Conservation (phyloP, 2,113 vertebrate species). For the Sinocyclocheilus anophthalmus region DNA sequence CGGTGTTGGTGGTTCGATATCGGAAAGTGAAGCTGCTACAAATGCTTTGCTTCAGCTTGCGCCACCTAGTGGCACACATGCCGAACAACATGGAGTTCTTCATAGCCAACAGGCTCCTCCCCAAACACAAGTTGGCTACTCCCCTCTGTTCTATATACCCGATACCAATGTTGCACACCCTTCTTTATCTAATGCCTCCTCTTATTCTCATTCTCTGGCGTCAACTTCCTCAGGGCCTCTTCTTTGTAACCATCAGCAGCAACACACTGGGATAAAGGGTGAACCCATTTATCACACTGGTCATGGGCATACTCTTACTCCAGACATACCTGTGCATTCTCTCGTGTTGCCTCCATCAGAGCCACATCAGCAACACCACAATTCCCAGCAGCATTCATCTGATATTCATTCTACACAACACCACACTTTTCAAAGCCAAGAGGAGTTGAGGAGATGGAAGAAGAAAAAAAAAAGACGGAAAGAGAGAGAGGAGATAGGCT, state of each 20-base stretch:
- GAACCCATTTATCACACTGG: slow-evolving; percentile 78
- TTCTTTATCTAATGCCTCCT: slow-evolving; percentile 67
- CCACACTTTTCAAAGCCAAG: slow-evolving; percentile 69
- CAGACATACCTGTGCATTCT: slow-evolving; percentile 77
- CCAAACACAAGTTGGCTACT: slow-evolving; percentile 75
- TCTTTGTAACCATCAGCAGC: slow-evolving; percentile 74
- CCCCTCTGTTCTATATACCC: slow-evolving; percentile 74
- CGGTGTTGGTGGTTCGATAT: slow-evolving; percentile 70
- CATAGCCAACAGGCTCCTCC: slow-evolving; percentile 73
- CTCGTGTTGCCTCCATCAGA: slow-evolving; percentile 74
- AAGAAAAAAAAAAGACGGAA: slow-evolving; percentile 81
- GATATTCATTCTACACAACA: slow-evolving; percentile 74
- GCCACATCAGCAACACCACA: slow-evolving; percentile 76
- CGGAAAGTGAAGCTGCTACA: slow-evolving; percentile 80
- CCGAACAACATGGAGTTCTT: slow-evolving; percentile 70
- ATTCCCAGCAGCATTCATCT: slow-evolving; percentile 71
- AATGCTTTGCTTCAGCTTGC: slow-evolving; percentile 79
- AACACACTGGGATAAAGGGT: slow-evolving; percentile 77
- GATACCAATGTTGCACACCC: slow-evolving; percentile 71
- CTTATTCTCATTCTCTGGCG: slow-evolving; percentile 77
- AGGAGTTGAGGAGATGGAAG: slow-evolving; percentile 71
- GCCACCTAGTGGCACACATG: slow-evolving; percentile 70
- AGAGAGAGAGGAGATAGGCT: slow-evolving; percentile 68
- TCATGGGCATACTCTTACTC: slow-evolving; percentile 75
- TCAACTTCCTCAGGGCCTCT: slow-evolving; percentile 78